These are phyloP conservation scores for Lophura nycthemera DNA, from an alignment of 2,113 vertebrate species.

Conservation along the genomic window DNA sequence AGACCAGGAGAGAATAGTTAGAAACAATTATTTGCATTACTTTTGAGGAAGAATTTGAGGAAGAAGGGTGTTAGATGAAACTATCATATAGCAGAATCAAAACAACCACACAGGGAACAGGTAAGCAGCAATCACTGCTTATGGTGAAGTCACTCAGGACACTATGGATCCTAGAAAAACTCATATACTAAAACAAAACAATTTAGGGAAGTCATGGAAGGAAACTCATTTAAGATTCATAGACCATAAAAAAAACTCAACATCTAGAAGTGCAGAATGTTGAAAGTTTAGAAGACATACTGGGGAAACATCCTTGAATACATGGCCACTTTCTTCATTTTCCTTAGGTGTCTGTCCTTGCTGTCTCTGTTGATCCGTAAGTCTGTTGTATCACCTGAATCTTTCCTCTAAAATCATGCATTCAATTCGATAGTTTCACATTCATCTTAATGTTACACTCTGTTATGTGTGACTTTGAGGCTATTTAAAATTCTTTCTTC, in stretches of 20 bases:
- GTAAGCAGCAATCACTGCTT: neutral
- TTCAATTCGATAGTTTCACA: neutral
- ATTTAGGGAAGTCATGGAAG: accelerated
- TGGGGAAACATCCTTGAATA: neutral
- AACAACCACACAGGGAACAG: neutral
- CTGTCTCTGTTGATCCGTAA: neutral
- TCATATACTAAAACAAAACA: neutral
- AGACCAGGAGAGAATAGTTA: neutral
- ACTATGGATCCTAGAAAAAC: neutral
- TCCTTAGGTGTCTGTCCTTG: neutral
- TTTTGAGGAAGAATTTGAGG: neutral
- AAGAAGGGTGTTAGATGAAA: neutral
- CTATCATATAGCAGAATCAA: neutral
- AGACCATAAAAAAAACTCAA: neutral
- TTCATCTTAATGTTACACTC: neutral
- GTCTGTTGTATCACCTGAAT: neutral
- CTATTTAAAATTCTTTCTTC: neutral
- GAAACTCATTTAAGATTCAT: neutral
- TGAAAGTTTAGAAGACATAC: neutral
- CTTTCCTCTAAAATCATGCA: neutral
- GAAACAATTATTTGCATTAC: neutral
- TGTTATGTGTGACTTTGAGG: neutral
- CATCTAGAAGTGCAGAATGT: neutral
- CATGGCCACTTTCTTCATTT: neutral
- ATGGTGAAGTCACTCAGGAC: neutral